phyloP scores from a whole-genome alignment of 2,113 vertebrate genomes.

The Calyptommatus sinebrachiatus region DNA sequence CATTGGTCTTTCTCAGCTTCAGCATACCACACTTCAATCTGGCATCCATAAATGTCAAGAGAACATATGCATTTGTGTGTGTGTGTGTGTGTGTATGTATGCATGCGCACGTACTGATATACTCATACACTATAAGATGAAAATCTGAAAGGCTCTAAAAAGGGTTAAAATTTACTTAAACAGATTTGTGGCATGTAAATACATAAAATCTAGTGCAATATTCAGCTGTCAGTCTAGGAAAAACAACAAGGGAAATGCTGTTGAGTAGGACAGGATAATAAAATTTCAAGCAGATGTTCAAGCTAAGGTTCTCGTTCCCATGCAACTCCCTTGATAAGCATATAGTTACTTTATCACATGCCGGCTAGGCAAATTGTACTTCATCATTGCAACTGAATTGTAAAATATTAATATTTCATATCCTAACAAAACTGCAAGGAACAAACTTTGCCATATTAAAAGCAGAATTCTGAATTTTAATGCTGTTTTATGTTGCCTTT shows the following conservation, averaged over 20 bases:
- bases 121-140: no score
- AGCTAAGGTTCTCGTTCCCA: conserved; percentile 75
- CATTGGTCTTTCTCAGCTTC: conserved; percentile 80
- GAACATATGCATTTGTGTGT: conserved; percentile 49
- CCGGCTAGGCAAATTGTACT: conserved; percentile 77
- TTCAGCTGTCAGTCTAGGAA: conserved; percentile 78
- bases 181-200: conserved; percentile 64
- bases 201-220: conserved; percentile 69
- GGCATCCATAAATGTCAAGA: conserved; percentile 90
- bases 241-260: conserved; percentile 72
- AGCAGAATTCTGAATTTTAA: conserved; percentile 74
- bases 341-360: conserved; percentile 85
- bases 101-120: no score
- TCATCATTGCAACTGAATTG: conserved; percentile 81
- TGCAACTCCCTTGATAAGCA: conserved; percentile 79
- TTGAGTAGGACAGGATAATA: conserved; percentile 77
- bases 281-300: conserved; percentile 83
- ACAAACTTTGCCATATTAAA: conserved; percentile 78
- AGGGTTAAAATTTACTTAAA: conserved; percentile 75
- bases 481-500: conserved; percentile 70
- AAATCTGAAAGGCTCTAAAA: conserved; percentile 10
- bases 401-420: conserved; percentile 84
- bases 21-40: conserved; percentile 84
- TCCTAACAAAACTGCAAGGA: conserved; percentile 76
- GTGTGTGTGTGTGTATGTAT: no score